Conservation (phyloP, 2,888 invertebrate species). For the Eutolmus rufibarbis region DNA sequence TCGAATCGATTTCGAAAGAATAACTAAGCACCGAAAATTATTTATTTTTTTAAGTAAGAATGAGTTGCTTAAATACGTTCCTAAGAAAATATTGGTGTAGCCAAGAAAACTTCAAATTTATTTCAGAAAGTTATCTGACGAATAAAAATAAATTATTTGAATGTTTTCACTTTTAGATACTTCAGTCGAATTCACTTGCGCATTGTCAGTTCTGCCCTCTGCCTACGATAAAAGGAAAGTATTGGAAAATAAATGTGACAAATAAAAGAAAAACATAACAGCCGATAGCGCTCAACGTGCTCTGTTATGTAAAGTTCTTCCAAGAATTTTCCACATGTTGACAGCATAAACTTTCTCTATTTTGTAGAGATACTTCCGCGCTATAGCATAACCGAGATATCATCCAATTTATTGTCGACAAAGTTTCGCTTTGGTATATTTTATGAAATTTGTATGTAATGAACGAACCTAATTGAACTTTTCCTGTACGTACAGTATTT, state of each 20-base stretch:
- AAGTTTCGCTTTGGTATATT: not conserved
- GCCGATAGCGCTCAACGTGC: not conserved
- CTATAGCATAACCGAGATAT: not conserved
- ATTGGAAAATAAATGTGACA: not conserved
- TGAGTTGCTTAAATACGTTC: not conserved
- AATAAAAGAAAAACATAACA: not conserved
- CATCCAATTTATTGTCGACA: not conserved
- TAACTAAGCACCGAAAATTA: not conserved
- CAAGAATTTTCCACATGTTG: not conserved
- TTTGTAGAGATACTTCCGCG: not conserved
- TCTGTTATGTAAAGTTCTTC: not conserved
- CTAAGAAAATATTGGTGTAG: not conserved
- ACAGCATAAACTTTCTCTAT: not conserved
- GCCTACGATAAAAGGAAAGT: too few relatives aligned
- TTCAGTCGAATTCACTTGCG: too few relatives aligned
- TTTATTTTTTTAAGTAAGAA: not conserved
- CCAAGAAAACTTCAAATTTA: not conserved
- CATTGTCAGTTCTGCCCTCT: too few relatives aligned
- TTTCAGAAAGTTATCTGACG: not conserved
- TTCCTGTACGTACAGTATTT: not conserved
- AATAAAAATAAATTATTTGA: not conserved
- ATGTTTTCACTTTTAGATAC: not conserved
- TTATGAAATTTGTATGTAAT: not conserved
- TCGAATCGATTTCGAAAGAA: not conserved
- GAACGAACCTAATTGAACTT: not conserved